phyloP scores from a whole-genome alignment of 2,797 vertebrate species.

The Nyctibius grandis region DNA sequence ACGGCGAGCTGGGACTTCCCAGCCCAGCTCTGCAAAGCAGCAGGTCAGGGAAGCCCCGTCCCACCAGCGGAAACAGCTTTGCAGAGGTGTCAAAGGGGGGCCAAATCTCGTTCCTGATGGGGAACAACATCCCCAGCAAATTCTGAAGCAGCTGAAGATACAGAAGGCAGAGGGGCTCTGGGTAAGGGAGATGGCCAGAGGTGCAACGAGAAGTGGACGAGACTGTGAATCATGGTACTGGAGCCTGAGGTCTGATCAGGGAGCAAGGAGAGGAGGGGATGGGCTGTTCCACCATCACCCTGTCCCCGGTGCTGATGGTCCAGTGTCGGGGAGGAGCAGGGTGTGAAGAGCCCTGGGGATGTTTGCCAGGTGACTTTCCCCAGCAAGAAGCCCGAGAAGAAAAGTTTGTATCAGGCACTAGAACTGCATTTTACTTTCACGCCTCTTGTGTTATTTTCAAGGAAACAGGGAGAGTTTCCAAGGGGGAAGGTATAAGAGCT shows the following conservation, averaged over 20 bases:
- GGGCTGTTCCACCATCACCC: neutral
- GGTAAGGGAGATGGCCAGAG: neutral
- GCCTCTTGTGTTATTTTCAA: neutral
- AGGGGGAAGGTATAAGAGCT: neutral
- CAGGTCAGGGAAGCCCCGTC: neutral
- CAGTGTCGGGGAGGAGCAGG: neutral
- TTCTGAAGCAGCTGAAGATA: neutral
- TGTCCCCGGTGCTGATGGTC: fast-evolving
- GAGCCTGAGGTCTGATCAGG: neutral
- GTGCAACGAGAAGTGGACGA: fast-evolving
- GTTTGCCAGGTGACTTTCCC: neutral
- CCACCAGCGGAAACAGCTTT: neutral
- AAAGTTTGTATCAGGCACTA: neutral
- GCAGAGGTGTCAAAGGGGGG: neutral
- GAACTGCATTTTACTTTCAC: neutral
- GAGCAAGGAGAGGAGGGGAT: neutral
- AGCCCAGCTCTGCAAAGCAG: neutral
- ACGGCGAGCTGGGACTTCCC: neutral
- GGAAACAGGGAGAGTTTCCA: neutral
- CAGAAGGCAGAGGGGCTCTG: neutral
- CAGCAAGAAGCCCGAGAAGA: neutral
- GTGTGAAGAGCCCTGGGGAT: neutral
- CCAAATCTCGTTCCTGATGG: neutral
- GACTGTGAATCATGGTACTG: neutral
- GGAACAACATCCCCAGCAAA: neutral